Evolutionary conservation across 2,797 vertebrate genomes (phyloP).

Genomic region (Lycodopsis pacificus): DNA sequence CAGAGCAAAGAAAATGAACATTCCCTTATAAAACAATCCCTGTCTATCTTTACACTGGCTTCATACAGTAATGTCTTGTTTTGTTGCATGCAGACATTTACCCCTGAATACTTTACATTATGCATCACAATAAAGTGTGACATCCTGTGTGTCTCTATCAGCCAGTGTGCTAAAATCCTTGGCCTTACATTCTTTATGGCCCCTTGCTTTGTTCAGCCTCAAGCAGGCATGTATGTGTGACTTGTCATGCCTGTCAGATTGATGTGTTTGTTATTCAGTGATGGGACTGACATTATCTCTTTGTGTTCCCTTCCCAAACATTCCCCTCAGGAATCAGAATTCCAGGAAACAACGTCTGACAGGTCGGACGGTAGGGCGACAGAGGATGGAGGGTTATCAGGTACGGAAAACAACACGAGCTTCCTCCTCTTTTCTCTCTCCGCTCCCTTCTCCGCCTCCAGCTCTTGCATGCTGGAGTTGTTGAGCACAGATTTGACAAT

Average conservation of each 20-base stretch:
- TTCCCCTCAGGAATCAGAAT: conserved; percentile 74
- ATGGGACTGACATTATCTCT: conserved; percentile 68
- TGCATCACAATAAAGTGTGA: neutral
- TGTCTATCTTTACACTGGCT: neutral
- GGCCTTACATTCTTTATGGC: conserved; percentile 3
- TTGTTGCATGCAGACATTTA: conserved; percentile 15
- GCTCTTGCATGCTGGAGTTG: conserved; percentile 22
- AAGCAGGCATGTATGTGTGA: conserved; percentile 13
- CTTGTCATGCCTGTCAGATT: conserved; percentile 35
- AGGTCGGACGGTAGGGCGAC: conserved; percentile 73
- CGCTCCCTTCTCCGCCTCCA: conserved; percentile 30
- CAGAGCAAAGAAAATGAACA: conserved; percentile 24
- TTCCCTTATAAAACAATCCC: conserved; percentile 1
- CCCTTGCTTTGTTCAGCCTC: conserved; percentile 1
- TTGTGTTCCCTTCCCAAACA: conserved; percentile 64
- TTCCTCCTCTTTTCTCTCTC: conserved; percentile 60
- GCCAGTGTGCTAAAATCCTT: neutral
- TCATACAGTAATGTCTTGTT: neutral
- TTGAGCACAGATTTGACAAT: conserved; percentile 43
- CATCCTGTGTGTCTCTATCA: conserved; percentile 1
- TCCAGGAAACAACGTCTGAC: conserved; percentile 80
- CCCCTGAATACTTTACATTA: neutral
- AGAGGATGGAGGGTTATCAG: conserved; percentile 84
- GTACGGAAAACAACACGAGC: conserved; percentile 75
- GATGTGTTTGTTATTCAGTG: conserved; percentile 74